A percentile compares a stretch with the other conserved stretches of the same genome.
Conservation (phyloP, 2,888 invertebrate species). For the Proisotoma minuta region DNA sequence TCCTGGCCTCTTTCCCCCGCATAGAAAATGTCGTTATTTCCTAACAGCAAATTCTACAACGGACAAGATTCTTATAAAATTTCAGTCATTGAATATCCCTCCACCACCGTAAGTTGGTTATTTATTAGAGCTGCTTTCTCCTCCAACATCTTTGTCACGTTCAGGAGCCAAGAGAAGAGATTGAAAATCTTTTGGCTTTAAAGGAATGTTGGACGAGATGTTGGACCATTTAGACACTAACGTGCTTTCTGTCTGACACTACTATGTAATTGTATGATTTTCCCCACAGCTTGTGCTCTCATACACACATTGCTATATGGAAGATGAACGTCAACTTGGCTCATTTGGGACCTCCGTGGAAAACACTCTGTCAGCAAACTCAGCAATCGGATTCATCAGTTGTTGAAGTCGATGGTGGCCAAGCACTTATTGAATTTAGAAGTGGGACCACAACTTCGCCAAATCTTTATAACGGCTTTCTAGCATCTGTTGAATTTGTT, state of each 20-base stretch:
- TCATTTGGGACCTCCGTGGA: slow-evolving; percentile 38
- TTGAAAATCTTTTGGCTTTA: not conserved
- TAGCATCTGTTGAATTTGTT: slow-evolving; percentile 35
- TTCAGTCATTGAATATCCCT: slow-evolving; percentile 12
- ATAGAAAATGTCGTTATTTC: slow-evolving; percentile 63
- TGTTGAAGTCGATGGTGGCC: slow-evolving; percentile 39
- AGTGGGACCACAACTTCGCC: slow-evolving; percentile 39
- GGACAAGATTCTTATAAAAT: slow-evolving; percentile 10
- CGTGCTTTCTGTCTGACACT: not conserved
- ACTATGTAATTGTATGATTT: too few relatives aligned
- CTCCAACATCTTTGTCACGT: not conserved
- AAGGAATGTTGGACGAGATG: not conserved
- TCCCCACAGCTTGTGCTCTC: slow-evolving; percentile 34
- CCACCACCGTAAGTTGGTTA: slow-evolving; percentile 13
- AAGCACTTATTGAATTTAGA: slow-evolving; percentile 42
- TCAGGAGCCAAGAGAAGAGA: not conserved
- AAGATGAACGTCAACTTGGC: slow-evolving; percentile 32
- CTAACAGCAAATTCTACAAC: slow-evolving; percentile 61
- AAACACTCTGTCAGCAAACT: slow-evolving; percentile 37
- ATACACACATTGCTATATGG: slow-evolving; percentile 43
- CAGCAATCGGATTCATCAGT: too few relatives aligned
- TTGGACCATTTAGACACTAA: not conserved
- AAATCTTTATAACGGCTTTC: slow-evolving; percentile 39
- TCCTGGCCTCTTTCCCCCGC: slow-evolving; percentile 64
- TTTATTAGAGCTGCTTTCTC: not conserved